Base-by-base conservation (phyloP, 2,113 vertebrate genomes). In the Lagenorhynchus albirostris region DNA sequence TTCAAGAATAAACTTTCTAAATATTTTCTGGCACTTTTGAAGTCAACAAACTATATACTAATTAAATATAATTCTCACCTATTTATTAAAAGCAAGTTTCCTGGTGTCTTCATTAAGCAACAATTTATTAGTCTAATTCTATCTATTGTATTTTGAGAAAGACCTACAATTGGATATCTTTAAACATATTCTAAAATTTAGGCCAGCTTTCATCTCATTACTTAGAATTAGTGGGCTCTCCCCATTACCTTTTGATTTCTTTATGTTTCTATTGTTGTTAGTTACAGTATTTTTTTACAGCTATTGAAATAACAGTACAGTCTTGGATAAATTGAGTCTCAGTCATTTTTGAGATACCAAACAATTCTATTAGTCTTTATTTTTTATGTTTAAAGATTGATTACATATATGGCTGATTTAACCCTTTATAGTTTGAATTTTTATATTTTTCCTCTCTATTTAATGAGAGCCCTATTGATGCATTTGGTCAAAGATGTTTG, bases 161-260 rank as follows among this genome's bases (percentile, higher is more conserved):
- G 41, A 53, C 11, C 2, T 44, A 33, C 31, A 62, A 73, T 6
- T 73, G 26, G 23, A 47, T 86, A 38, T 73, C 41, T 62, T 79
- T 76, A 31, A 87, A 73, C 87, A 92, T 87, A 92, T 53, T 92
- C 50, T 81, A 58, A 81, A 65, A 65, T 87, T 92, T 58, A 91
- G n/a, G 31, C 55, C 36, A 55, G 5, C 31, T 73, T 85, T 74
- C 8, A 33, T 85, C 47, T 73, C 50, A 62, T 91, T 91, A 60
- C 38, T 79, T 55, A 33, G 68, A 91, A 94, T 73, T 87, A n/a
- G 17, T 95, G 65, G 10, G 63, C 6, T 86, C 10, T 85, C 44
- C 36, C 38, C 26, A 58, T 38, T 91, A 20, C 26, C 5, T 81
- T 94, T 91, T 63, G 15, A 55, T 65, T 88, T 92, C 41, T 76